These are phyloP conservation scores for Mallateleia sp. DNA, from an alignment of 2,888 invertebrate species.

Conservation along the genomic window DNA sequence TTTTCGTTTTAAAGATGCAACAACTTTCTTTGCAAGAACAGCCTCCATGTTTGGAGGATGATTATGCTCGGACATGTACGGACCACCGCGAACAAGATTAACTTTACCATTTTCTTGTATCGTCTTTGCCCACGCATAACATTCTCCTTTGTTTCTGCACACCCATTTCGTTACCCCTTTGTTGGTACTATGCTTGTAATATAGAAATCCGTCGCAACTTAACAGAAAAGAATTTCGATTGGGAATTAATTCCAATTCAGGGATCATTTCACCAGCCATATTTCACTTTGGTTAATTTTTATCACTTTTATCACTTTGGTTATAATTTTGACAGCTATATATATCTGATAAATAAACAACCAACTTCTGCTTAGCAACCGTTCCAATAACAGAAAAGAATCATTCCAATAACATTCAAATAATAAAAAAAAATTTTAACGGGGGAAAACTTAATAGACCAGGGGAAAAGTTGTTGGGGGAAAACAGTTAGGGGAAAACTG, in stretches of 20 bases:
- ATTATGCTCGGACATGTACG: conserved; percentile 20
- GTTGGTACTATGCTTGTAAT: conserved; percentile 8
- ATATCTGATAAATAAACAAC: too few relatives aligned
- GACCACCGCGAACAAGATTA: conserved; percentile 28
- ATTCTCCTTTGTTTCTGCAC: conserved; percentile 4
- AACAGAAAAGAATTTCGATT: conserved; percentile 23
- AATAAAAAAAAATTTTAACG: conserved; percentile 1
- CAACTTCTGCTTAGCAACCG: not conserved
- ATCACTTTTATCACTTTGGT: too few relatives aligned
- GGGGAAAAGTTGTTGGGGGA: conserved; percentile 20
- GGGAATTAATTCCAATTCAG: not conserved
- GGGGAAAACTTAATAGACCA: conserved; percentile 9
- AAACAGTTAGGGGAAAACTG: conserved; percentile 15
- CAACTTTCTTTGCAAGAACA: not conserved
- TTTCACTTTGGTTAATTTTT: too few relatives aligned
- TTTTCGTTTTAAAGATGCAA: conserved; percentile 14
- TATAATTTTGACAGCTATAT: too few relatives aligned
- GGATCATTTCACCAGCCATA: conserved; percentile 21
- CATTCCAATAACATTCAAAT: too few relatives aligned
- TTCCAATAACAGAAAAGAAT: too few relatives aligned
- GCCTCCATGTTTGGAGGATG: conserved; percentile 23
- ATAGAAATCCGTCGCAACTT: conserved; percentile 12
- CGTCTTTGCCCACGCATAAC: conserved; percentile 42
- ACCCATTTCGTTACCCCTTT: conserved; percentile 27
- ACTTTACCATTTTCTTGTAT: not conserved